Evolutionary conservation across 2,888 invertebrate genomes (phyloP), one percentile per base, ranked within the genome.

Genomic region (Glyphotaelius pellucidus): DNA sequence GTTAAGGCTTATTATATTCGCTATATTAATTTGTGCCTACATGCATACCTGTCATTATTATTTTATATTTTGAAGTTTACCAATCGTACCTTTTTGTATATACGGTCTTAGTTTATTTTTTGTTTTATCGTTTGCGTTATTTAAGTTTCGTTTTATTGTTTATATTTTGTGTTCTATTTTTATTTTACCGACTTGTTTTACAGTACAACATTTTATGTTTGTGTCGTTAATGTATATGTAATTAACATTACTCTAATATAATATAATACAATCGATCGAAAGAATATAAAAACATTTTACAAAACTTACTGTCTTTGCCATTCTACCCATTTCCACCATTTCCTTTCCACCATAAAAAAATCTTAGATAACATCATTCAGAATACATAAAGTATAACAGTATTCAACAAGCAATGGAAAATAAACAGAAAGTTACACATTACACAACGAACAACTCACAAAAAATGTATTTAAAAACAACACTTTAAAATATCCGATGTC

Each of bases 1-100:
- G 90, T 89, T 89, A 83, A 91, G 92, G 38, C 86, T 90, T 84
- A 83, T 83, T 92, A 90, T 92, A 92, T 47, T 91, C 80, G 85
- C 80, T 91, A 89, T 89, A 87, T 91, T 90, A 90, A 89, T 91
- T 89, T 92, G 93, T 93, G 93, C 93, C 93, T 93, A 93, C 93
- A 92, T 83, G 92, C 83, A 92, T 93, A 93, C 93, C 93, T 93
- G 93, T 93, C 83, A 91, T 91, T 90, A 85, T 42, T 93, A 83
- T 90, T 80, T 91, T 89, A 92, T 93, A 88, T 79, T 92, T 91
- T 89, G 87, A 90, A 42, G 90, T 92, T 92, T 92, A 93, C 91
- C 92, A 92, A 91, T 91, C 81, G 80, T 92, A 90, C 90, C 90
- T 90, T 93, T 92, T 90, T 93, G 92, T 93, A 93, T 89, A 93